Evolutionary conservation across 1,140 invertebrate species (phyloP), one percentile per base, ranked within the genome.

Genomic region (Diabrotica virgifera): DNA sequence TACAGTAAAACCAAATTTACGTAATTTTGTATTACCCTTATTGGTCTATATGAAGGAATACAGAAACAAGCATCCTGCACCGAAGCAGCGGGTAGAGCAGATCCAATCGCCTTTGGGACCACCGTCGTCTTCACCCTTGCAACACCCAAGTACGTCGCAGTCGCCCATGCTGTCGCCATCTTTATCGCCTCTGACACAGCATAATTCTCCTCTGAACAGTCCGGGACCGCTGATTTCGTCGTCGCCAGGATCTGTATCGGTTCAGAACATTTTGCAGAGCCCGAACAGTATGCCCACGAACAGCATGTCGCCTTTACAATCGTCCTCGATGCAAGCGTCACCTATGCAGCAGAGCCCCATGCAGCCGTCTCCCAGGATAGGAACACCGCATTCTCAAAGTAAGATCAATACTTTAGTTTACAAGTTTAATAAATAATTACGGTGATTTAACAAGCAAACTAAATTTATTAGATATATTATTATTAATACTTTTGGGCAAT

Each of bases 191-290:
- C 60, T 77, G 58, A 65, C 71, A 8, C 84, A 86, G 71, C 85
- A 87, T 59, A 84, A 81, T 50, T 86, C 85, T 5, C 86, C 86
- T 0, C 81, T 87, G 79, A 84, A 86, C 62, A 86, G 85, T 77
- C 85, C 86, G 3, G 81, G 84, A 6, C 82, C 81, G 0, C 76
- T 85, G 5, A 80, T 86, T 35, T 82, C 83, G 9, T 84, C 84
- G 50, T 85, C 83, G 65, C 85, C 85, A 0, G 83, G 82, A n/a
- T 82, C 84, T 0, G 82, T 80, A 5, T 82, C 80, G 7, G 80
- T 85, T 0, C 79, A 76, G 0, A 81, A 80, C 35, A 63, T 84
- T 24, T 59, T 84, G 12, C 83, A 84, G 70, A 84, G 85, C 75
- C 82, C 82, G 8, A 77, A 79, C 6, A 79, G 76, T 65, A 77